A percentile compares a stretch with the other conserved stretches of the same genome.
These are phyloP conservation scores for Hyalella azteca DNA, from an alignment of 2,888 invertebrate species.

Conservation along the genomic window DNA sequence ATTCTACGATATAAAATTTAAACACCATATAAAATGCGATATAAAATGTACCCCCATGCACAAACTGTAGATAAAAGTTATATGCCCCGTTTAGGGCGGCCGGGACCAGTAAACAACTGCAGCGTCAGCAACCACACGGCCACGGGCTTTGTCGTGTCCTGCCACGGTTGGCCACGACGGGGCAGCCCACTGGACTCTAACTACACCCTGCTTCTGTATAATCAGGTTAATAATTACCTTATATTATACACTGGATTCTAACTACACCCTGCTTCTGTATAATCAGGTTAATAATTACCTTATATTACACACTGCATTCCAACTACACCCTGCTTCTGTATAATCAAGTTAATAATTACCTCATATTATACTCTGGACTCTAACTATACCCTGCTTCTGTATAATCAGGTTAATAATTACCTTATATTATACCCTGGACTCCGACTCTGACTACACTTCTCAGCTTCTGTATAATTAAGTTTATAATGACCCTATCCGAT, in stretches of 20 bases:
- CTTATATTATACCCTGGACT: too few species aligned
- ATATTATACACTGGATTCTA: background rate
- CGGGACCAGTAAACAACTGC: slow-evolving; percentile 43
- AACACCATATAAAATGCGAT: too few species aligned
- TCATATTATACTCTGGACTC: background rate
- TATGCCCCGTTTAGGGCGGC: slow-evolving; percentile 50
- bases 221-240: slow-evolving; percentile 14
- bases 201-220: slow-evolving; percentile 46
- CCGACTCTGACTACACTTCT: too few species aligned
- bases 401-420: background rate
- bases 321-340: background rate
- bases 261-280: background rate
- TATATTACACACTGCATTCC: too few species aligned
- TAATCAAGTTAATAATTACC: background rate
- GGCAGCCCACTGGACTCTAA: slow-evolving; percentile 36
- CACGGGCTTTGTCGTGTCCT: slow-evolving; percentile 46
- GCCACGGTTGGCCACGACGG: slow-evolving; percentile 21
- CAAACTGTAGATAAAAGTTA: too few species aligned
- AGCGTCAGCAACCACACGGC: slow-evolving; percentile 50
- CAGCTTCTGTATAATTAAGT: too few species aligned
- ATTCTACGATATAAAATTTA: too few species aligned
- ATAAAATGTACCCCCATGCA: too few species aligned
- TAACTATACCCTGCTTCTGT: background rate
- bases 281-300: too few species aligned
- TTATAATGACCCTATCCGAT: too few species aligned